These are phyloP conservation scores for Cosmia trapezina DNA, from an alignment of 2,888 invertebrate genomes.

Conservation along the genomic window DNA sequence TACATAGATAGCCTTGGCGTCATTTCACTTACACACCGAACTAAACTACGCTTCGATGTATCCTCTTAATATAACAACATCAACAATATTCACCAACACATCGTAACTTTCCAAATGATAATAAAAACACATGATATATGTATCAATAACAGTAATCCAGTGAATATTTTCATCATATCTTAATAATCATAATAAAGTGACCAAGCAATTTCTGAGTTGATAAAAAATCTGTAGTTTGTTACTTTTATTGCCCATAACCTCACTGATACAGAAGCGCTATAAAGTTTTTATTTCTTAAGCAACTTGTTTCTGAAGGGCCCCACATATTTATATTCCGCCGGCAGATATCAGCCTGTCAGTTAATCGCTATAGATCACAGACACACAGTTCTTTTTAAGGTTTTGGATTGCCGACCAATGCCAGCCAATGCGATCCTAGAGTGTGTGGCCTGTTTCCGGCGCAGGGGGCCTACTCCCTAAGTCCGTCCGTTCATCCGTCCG, in stretches of 20 bases:
- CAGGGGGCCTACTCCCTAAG: too few relatives aligned
- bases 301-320: constrained; percentile 34
- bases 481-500: too few relatives aligned
- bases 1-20: too few relatives aligned
- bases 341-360: too few relatives aligned
- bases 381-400: too few relatives aligned
- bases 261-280: constrained; percentile 36
- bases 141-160: constrained; percentile 32
- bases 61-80: constrained; percentile 9
- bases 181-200: constrained; percentile 24
- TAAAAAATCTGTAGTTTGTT: constrained; percentile 38
- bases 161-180: constrained; percentile 16
- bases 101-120: constrained; percentile 35
- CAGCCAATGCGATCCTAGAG: too few relatives aligned
- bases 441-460: too few relatives aligned
- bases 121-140: constrained; percentile 45
- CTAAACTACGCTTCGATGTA: too few relatives aligned
- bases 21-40: too few relatives aligned
- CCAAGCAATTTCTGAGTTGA: constrained; percentile 14
- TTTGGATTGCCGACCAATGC: too few relatives aligned
- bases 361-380: too few relatives aligned
- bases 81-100: constrained; percentile 15
- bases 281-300: constrained; percentile 19
- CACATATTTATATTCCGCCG: too few relatives aligned
- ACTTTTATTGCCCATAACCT: constrained; percentile 42